Conservation (phyloP, 2,113 vertebrate genomes). For the Arenaria interpres region DNA sequence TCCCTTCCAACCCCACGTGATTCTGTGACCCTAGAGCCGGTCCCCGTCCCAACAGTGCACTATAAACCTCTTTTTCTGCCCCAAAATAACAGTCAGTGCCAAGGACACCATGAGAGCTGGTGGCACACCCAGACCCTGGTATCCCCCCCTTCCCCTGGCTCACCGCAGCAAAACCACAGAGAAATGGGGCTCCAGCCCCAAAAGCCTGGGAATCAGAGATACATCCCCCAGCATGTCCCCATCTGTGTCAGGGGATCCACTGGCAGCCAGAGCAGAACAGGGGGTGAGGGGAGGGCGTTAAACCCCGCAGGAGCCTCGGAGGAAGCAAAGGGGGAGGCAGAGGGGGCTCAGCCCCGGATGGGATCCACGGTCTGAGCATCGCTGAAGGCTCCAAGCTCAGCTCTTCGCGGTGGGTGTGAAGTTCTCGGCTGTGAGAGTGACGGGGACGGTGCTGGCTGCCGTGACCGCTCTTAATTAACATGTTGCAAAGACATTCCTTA, state of each 20-base stretch:
- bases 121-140: not conserved
- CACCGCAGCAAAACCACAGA: accelerated
- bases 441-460: not conserved
- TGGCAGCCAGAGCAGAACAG: accelerated
- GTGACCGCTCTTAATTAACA: not conserved
- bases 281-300: not conserved
- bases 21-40: accelerated
- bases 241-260: accelerated
- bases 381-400: not conserved
- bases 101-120: not conserved
- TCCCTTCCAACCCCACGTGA: too few relatives aligned
- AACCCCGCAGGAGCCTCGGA: not conserved
- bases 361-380: not conserved
- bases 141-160: not conserved
- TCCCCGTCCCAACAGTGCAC: accelerated
- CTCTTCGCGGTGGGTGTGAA: accelerated
- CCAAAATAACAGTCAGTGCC: not conserved
- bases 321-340: not conserved
- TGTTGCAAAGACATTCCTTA: conserved; percentile 48
- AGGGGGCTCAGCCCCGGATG: not conserved
- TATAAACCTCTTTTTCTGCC: not conserved
- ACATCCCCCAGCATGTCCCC: accelerated
- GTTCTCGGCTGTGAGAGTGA: not conserved
- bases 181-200: not conserved
- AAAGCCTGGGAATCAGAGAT: not conserved